Evolutionary conservation across 1,140 invertebrate genomes (phyloP).

Genomic region (Alviniconcha marisindica): DNA sequence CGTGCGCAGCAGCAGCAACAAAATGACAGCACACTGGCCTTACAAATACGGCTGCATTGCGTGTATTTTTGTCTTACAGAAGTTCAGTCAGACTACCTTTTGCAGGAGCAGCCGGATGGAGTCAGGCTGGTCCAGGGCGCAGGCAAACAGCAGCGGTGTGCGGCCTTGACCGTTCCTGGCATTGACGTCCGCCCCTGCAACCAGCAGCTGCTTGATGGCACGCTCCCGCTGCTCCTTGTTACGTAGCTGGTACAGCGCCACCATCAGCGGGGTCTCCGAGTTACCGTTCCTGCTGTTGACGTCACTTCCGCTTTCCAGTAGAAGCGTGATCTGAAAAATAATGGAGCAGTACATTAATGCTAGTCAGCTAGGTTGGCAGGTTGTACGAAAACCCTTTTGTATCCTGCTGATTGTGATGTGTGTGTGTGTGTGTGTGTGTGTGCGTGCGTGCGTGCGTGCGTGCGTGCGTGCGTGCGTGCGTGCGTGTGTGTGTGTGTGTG

Average conservation of each 20-base stretch:
- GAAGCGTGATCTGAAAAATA: conserved; percentile 26
- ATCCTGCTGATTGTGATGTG: background rate
- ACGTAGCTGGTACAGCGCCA: conserved; percentile 11
- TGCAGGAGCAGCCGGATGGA: conserved; percentile 14
- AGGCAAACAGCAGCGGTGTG: conserved; percentile 23
- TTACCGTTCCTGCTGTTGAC: conserved; percentile 29
- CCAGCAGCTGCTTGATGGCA: conserved; percentile 20
- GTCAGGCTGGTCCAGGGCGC: conserved; percentile 32
- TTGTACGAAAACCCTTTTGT: background rate
- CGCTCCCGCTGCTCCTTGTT: conserved; percentile 17
- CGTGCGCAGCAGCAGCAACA: no score
- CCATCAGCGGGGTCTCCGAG: conserved; percentile 35
- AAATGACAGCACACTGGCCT: no score
- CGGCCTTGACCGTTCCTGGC: conserved; percentile 28
- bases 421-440: background rate
- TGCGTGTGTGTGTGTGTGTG: background rate
- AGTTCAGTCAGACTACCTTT: no score
- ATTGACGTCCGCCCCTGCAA: conserved; percentile 32
- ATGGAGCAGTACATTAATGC: background rate
- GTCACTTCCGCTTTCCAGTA: conserved; percentile 26
- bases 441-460: conserved; percentile 3
- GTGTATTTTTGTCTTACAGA: no score
- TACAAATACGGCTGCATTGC: no score
- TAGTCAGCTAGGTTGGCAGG: no score
- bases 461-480: conserved; percentile 2